These are phyloP conservation scores for Zophobas morio DNA, from an alignment of 1,140 invertebrate genomes.

Conservation along the genomic window DNA sequence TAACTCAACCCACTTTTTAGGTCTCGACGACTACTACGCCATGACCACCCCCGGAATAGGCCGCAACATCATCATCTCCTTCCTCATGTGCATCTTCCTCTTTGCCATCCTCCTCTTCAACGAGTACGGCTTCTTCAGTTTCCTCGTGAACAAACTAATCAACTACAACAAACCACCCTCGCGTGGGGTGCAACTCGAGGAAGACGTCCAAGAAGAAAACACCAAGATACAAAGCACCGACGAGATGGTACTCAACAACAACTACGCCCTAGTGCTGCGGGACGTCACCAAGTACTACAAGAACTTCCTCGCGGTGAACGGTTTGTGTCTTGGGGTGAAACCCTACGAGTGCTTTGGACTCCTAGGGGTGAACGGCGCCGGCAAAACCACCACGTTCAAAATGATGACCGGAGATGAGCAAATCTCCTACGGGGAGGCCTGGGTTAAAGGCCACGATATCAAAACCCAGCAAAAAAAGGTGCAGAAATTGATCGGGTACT, in stretches of 20 bases:
- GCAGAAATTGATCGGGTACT: conserved; percentile 77
- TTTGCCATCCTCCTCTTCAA: background rate
- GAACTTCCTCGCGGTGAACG: conserved; percentile 78
- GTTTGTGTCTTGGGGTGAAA: conserved; percentile 75
- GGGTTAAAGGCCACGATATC: conserved; percentile 68
- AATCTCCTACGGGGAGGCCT: conserved; percentile 65
- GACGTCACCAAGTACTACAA: conserved; percentile 79
- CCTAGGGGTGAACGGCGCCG: conserved; percentile 85
- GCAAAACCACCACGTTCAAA: conserved; percentile 88
- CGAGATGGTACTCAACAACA: conserved; percentile 14
- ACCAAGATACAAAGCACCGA: conserved; percentile 23
- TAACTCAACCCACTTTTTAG: background rate
- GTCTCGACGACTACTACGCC: conserved; percentile 7
- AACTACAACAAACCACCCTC: conserved; percentile 10
- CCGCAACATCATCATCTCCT: conserved; percentile 8
- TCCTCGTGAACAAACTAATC: background rate
- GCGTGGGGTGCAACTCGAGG: conserved; percentile 18
- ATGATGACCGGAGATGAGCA: conserved; percentile 88
- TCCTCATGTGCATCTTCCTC: conserved; percentile 5
- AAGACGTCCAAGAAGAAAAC: conserved; percentile 52
- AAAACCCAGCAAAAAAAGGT: conserved; percentile 70
- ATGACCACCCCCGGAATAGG: conserved; percentile 1
- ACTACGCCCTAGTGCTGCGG: conserved; percentile 67
- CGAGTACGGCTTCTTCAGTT: conserved; percentile 16
- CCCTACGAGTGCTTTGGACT: conserved; percentile 88